Evolutionary conservation across 2,113 vertebrate genomes (phyloP).

Genomic region (Copsychus sechellarum): DNA sequence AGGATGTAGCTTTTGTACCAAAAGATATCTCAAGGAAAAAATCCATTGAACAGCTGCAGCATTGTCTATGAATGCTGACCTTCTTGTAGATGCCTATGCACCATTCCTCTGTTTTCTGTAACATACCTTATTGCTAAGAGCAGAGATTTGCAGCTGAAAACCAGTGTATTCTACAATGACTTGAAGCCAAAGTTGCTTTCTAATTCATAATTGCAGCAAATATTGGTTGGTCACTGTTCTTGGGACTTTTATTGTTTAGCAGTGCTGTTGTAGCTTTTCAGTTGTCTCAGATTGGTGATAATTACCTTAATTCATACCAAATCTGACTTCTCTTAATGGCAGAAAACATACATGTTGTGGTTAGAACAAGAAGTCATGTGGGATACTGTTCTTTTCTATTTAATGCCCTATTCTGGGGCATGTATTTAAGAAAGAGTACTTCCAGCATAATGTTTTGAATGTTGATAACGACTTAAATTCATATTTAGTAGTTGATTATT

Average conservation of each 20-base stretch:
- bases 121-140: not conserved
- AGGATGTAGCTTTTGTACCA: not conserved
- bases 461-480: not conserved
- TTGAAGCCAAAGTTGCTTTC: not conserved
- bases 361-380: not conserved
- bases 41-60: not conserved
- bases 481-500: not conserved
- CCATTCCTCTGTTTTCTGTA: not conserved
- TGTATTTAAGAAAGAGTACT: not conserved
- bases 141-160: not conserved
- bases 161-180: not conserved
- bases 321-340: not conserved
- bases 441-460: not conserved
- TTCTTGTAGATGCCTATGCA: not conserved
- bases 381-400: not conserved
- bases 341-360: not conserved
- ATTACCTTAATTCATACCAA: not conserved
- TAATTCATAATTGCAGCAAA: not conserved
- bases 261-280: not conserved
- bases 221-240: not conserved
- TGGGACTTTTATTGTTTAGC: not conserved
- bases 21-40: not conserved
- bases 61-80: not conserved
- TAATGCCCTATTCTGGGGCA: not conserved
- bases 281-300: not conserved